Conservation (phyloP, 2,113 vertebrate species). For the Passerina amoena region DNA sequence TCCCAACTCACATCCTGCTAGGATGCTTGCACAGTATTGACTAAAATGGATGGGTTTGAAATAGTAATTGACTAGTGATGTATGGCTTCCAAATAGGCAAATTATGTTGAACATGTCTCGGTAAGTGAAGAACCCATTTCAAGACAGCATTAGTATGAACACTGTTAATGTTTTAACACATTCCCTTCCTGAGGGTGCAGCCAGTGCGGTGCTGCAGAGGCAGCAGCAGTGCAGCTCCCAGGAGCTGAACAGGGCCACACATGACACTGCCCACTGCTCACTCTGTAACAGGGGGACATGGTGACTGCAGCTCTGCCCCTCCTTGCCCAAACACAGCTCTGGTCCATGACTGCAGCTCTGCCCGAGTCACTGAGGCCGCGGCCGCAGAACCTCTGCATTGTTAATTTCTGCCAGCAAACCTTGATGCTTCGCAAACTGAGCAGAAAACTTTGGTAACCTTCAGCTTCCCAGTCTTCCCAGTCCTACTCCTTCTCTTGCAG, state of each 20-base stretch:
- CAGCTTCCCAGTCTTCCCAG: background rate
- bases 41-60: background rate
- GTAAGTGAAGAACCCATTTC: background rate
- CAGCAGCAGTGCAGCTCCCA: background rate
- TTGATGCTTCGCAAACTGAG: background rate
- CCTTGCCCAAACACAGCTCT: background rate
- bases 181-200: background rate
- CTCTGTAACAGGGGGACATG: fast-evolving
- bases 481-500: background rate
- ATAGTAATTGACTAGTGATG: background rate
- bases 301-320: background rate
- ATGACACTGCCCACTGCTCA: background rate
- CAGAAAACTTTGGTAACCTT: background rate
- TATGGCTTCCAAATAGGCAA: background rate
- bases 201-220: background rate
- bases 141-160: background rate
- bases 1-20: background rate
- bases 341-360: background rate
- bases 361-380: background rate
- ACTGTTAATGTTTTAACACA: background rate
- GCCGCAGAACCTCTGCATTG: background rate
- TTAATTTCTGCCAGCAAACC: background rate
- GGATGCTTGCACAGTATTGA: background rate
- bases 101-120: background rate
- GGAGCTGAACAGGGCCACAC: fast-evolving